These are phyloP conservation scores for Andrena fulva DNA, from an alignment of 2,888 invertebrate genomes.

Conservation along the genomic window DNA sequence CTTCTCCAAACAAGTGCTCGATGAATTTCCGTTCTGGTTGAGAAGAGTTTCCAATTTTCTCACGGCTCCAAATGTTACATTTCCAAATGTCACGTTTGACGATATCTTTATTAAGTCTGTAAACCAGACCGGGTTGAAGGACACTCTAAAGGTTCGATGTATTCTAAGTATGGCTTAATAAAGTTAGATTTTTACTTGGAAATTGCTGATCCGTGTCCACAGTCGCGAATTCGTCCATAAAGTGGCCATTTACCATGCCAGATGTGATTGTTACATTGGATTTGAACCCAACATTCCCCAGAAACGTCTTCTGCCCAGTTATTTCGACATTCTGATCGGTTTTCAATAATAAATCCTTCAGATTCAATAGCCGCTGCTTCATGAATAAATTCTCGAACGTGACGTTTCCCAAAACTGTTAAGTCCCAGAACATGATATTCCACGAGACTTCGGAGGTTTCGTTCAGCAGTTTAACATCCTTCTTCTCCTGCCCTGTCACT, in stretches of 20 bases:
- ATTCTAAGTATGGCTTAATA: conserved; percentile 5
- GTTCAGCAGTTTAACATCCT: conserved; percentile 75
- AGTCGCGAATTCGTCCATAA: conserved; percentile 85
- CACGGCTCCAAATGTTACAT: conserved; percentile 63
- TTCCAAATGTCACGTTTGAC: conserved; percentile 68
- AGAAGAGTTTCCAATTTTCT: conserved; percentile 62
- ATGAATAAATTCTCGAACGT: conserved; percentile 84
- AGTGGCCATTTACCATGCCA: conserved; percentile 84
- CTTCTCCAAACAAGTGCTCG: conserved; percentile 63
- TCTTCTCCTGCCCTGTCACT: conserved; percentile 82
- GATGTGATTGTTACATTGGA: conserved; percentile 80
- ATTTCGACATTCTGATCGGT: conserved; percentile 82
- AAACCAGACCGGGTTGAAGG: conserved; percentile 27
- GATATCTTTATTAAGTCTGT: conserved; percentile 74
- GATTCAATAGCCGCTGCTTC: conserved; percentile 80
- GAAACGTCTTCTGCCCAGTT: conserved; percentile 85
- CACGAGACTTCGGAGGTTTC: conserved; percentile 83
- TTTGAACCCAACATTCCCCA: conserved; percentile 78
- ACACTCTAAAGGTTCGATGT: background rate
- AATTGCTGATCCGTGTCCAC: conserved; percentile 85
- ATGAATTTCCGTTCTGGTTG: conserved; percentile 22
- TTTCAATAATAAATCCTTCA: conserved; percentile 86
- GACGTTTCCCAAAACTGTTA: conserved; percentile 86
- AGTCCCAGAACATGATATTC: conserved; percentile 84
- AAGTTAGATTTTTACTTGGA: conserved; percentile 65